Evolutionary conservation across 2,113 vertebrate genomes (phyloP), one percentile per base, ranked within the genome.

Genomic region (Cephalophus harveyi): DNA sequence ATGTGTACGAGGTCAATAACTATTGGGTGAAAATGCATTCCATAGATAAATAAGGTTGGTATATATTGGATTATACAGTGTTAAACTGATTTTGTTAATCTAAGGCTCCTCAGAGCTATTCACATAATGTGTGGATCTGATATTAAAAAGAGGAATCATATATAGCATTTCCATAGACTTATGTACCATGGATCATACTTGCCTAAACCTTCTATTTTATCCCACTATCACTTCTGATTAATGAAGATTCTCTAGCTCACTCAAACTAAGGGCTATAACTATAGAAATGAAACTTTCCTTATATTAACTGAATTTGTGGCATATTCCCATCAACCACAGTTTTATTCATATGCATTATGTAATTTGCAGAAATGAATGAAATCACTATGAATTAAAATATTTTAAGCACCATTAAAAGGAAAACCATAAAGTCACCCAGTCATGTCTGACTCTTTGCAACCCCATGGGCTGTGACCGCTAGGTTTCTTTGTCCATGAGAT

Each of bases 31-130:
- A 95, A 96, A 85, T 62, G 0, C 3, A 91, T 27, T 48, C 43
- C 5, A 55, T 16, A 50, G 33, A 78, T 93, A 86, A 82, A n/a
- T 76, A n/a, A 64, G 3, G 64, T 59, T 96, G 60, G 15, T 2
- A 67, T 67, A 89, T 57, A 48, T 62, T 94, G 16, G 3, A 79
- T 27, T 79, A 83, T 89, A 67, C 1, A 84, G 46, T 62, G 5
- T 54, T 55, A 90, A 57, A 57, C 10, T 11, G 10, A 64, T 67
- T 83, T 87, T 96, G 52, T 89, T 95, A 64, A 84, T 85, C 12
- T 74, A 81, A 81, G 9, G 3, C 1, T 82, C 13, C 12, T 67
- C 23, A 7, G 36, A 83, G 15, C 23, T 79, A 50, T 62, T 95
- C 21, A 55, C 67, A 57, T 52, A 89, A 94, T 52, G 19, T 57